phyloP scores from a whole-genome alignment of 2,888 invertebrate species.

The Caenorhabditis zanzibari region DNA sequence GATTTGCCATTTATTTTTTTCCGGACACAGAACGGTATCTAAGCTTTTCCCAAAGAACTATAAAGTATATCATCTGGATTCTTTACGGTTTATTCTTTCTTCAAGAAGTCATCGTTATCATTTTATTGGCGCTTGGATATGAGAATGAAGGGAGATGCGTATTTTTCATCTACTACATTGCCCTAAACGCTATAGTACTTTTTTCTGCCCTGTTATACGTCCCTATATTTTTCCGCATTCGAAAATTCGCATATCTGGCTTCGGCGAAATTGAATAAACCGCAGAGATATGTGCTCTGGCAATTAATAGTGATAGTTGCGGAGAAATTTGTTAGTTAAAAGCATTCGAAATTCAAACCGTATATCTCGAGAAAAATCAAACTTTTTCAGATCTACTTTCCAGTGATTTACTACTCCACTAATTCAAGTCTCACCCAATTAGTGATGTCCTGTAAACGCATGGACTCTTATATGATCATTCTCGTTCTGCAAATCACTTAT shows the following conservation, averaged over 20 bases:
- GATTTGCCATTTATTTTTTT: background rate
- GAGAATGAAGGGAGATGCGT: too few species aligned
- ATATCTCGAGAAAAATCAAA: background rate
- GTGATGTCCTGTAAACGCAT: background rate
- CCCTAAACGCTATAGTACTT: background rate
- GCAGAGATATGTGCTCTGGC: too few species aligned
- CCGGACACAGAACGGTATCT: background rate
- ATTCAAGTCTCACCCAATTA: background rate
- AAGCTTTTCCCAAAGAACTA: background rate
- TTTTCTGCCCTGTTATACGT: background rate
- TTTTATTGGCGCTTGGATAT: too few species aligned
- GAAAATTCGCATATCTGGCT: background rate
- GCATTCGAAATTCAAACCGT: too few species aligned
- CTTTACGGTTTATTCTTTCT: background rate
- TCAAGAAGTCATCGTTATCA: background rate
- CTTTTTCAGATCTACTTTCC: background rate
- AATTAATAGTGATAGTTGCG: background rate
- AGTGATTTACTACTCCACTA: background rate
- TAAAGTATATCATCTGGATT: background rate
- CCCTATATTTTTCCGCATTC: background rate
- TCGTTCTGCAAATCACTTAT: background rate
- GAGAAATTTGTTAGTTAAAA: background rate
- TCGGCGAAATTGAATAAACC: slow-evolving; percentile 9
- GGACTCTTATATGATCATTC: background rate
- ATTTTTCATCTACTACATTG: background rate